These are phyloP conservation scores for Thera obeliscata DNA, from an alignment of 2,888 invertebrate genomes.

Conservation along the genomic window DNA sequence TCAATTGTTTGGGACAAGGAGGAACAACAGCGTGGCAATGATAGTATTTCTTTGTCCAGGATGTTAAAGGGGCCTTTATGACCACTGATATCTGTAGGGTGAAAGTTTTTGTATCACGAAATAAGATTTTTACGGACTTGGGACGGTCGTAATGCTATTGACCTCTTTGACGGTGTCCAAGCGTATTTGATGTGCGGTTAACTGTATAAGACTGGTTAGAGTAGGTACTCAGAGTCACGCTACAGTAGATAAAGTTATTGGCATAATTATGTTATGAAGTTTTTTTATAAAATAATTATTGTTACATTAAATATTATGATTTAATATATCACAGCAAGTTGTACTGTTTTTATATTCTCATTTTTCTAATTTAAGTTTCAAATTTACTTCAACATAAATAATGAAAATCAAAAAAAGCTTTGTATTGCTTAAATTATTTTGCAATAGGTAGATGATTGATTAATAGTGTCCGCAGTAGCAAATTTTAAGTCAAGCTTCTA, in stretches of 20 bases:
- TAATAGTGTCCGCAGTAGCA: no score
- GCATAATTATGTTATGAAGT: neutral
- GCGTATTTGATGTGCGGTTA: slow-evolving; percentile 42
- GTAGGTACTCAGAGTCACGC: neutral
- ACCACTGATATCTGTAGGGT: slow-evolving; percentile 59
- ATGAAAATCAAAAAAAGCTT: no score
- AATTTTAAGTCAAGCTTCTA: no score
- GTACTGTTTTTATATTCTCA: no score
- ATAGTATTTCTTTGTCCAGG: slow-evolving; percentile 66
- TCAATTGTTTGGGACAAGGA: slow-evolving; percentile 82
- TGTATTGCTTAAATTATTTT: no score
- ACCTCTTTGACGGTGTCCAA: slow-evolving; percentile 55
- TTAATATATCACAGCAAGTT: no score
- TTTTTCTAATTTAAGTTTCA: no score
- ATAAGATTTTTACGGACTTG: slow-evolving; percentile 63
- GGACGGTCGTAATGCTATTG: slow-evolving; percentile 59
- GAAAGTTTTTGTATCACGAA: slow-evolving; percentile 59
- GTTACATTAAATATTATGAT: no score
- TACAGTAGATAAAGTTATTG: neutral
- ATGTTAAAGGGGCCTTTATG: slow-evolving; percentile 63
- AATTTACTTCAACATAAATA: no score
- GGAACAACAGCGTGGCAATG: slow-evolving; percentile 73
- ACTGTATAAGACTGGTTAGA: slow-evolving; percentile 25
- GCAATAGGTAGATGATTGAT: no score
- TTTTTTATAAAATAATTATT: no score